Conservation (phyloP, 2,797 vertebrate genomes). For the Macroramphosus scolopax region DNA sequence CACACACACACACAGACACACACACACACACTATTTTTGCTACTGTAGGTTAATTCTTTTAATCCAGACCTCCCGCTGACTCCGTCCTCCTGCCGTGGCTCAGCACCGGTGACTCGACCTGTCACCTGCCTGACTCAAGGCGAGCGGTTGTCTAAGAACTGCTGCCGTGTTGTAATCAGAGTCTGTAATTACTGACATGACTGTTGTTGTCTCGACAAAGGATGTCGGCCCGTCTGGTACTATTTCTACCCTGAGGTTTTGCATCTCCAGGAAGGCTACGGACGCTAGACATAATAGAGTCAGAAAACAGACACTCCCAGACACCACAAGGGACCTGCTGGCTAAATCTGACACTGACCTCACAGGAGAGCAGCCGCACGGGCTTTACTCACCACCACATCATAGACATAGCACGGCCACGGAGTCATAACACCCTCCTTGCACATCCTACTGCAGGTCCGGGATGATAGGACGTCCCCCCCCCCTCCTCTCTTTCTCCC, state of each 20-base stretch:
- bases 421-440: slow-evolving; percentile 69
- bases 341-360: slow-evolving; percentile 79
- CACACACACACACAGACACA: slow-evolving; percentile 20
- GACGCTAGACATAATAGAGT: slow-evolving; percentile 80
- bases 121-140: slow-evolving; percentile 65
- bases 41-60: slow-evolving; percentile 53
- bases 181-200: slow-evolving; percentile 70
- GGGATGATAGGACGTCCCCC: slow-evolving; percentile 57
- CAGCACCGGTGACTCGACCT: slow-evolving; percentile 41
- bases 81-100: slow-evolving; percentile 5
- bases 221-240: slow-evolving; percentile 75
- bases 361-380: slow-evolving; percentile 70
- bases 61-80: slow-evolving; percentile 51
- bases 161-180: slow-evolving; percentile 67
- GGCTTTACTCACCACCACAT: slow-evolving; percentile 76
- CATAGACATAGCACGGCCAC: slow-evolving; percentile 68
- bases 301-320: slow-evolving; percentile 79
- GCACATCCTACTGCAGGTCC: slow-evolving; percentile 60
- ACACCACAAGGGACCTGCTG: slow-evolving; percentile 78
- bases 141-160: slow-evolving; percentile 52
- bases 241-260: slow-evolving; percentile 80
- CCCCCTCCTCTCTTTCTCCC: slow-evolving; percentile 16
- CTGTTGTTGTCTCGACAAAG: slow-evolving; percentile 75
- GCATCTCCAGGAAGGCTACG: slow-evolving; percentile 74
- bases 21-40: slow-evolving; percentile 40